Evolutionary conservation across 2,113 vertebrate species (phyloP).

Genomic region (Poicephalus gulielmi): DNA sequence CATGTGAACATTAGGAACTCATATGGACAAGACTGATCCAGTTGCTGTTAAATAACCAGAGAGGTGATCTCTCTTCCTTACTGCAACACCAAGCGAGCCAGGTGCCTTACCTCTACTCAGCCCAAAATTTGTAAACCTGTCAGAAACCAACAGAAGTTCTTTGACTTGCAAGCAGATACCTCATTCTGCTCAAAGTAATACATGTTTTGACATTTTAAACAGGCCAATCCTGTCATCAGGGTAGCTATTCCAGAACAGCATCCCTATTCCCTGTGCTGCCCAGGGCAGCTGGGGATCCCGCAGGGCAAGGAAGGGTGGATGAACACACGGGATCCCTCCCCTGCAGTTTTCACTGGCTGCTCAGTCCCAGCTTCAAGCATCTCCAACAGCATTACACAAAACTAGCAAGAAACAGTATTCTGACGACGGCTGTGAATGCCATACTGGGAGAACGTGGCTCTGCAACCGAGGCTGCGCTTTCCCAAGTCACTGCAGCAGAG

Average conservation of each 20-base stretch:
- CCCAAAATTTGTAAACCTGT: background rate
- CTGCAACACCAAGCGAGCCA: background rate
- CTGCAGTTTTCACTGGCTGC: background rate
- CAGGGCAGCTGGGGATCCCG: fast-evolving
- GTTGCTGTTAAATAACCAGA: background rate
- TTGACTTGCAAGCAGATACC: background rate
- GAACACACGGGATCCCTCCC: background rate
- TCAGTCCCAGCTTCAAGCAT: background rate
- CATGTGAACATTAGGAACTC: background rate
- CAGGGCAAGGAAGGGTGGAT: background rate
- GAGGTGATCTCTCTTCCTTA: background rate
- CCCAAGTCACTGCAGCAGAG: background rate
- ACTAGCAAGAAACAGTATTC: background rate
- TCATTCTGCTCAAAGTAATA: background rate
- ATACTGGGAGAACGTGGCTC: fast-evolving
- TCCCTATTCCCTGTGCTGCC: background rate
- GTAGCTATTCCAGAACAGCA: background rate
- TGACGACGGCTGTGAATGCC: background rate
- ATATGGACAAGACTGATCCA: background rate
- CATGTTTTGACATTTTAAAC: background rate
- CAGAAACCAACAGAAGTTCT: background rate
- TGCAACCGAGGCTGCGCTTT: fast-evolving
- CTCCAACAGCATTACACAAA: background rate
- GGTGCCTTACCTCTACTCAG: background rate
- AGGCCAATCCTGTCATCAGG: background rate